Evolutionary conservation across 2,113 vertebrate genomes (phyloP).

Genomic region (Pterocles gutturalis): DNA sequence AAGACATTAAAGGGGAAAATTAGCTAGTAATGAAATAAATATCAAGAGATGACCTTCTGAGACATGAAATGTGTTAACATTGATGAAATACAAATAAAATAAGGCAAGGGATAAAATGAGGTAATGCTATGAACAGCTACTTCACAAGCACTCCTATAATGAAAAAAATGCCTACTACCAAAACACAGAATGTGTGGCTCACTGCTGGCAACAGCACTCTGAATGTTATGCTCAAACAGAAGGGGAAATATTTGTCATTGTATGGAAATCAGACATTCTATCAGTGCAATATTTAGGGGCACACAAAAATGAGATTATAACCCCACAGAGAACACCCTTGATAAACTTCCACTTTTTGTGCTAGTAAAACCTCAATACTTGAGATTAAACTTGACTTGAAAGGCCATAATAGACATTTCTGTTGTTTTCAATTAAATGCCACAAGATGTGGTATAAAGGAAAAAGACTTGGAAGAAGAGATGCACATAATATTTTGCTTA

Average conservation of each 20-base stretch:
- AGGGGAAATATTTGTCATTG: background rate
- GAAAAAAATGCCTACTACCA: background rate
- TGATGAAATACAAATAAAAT: background rate
- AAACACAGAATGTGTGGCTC: background rate
- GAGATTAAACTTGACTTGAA: background rate
- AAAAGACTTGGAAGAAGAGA: background rate
- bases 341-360: background rate
- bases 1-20: background rate
- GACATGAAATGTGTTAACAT: background rate
- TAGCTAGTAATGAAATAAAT: background rate
- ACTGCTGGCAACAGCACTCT: background rate
- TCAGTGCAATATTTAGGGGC: background rate
- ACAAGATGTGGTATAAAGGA: background rate
- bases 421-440: background rate
- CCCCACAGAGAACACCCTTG: background rate
- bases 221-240: background rate
- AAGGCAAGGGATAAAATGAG: background rate
- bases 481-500: background rate
- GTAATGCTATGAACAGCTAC: background rate
- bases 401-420: background rate
- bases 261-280: background rate
- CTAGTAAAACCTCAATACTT: background rate
- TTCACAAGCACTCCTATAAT: background rate
- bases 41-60: background rate
- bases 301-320: background rate